Conservation (phyloP, 2,888 invertebrate genomes). For the Hypselothyrea guttata region DNA sequence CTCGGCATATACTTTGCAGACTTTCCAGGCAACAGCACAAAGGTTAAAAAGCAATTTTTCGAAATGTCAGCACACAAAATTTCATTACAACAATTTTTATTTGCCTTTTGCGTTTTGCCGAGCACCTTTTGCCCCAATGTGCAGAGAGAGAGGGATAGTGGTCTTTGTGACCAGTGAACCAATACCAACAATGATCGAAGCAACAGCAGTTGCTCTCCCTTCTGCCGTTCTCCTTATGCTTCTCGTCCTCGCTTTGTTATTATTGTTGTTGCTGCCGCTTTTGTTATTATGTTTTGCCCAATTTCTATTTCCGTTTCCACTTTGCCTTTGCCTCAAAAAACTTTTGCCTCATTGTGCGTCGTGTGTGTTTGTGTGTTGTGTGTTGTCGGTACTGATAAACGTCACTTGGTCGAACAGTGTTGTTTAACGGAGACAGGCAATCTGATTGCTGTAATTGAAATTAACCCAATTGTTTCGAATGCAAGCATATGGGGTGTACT, state of each 20-base stretch:
- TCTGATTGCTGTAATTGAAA: constrained; percentile 1
- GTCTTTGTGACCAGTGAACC: constrained; percentile 32
- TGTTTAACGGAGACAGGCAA: too few species aligned
- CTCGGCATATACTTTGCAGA: background rate
- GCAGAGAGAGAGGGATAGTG: constrained; percentile 3
- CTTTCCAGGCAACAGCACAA: constrained; percentile 37
- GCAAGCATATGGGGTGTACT: too few species aligned
- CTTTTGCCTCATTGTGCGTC: too few species aligned
- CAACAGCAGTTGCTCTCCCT: constrained; percentile 14
- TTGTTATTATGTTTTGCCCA: constrained; percentile 25
- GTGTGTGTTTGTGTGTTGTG: background rate
- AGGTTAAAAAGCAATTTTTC: constrained; percentile 76
- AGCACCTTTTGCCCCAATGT: constrained; percentile 39
- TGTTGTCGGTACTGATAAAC: too few species aligned
- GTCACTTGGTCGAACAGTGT: too few species aligned
- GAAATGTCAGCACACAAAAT: constrained; percentile 76
- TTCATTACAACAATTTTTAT: constrained; percentile 77
- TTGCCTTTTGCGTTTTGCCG: constrained; percentile 60
- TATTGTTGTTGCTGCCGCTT: constrained; percentile 10
- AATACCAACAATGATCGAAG: constrained; percentile 47
- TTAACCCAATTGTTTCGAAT: background rate
- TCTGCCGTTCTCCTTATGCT: background rate
- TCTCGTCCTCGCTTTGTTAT: background rate
- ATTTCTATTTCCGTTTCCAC: constrained; percentile 49
- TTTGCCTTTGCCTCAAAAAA: constrained; percentile 21